A percentile compares a stretch with the other conserved stretches of the same genome.
phyloP scores from a whole-genome alignment of 2,797 vertebrate species.

The Brotula barbata region DNA sequence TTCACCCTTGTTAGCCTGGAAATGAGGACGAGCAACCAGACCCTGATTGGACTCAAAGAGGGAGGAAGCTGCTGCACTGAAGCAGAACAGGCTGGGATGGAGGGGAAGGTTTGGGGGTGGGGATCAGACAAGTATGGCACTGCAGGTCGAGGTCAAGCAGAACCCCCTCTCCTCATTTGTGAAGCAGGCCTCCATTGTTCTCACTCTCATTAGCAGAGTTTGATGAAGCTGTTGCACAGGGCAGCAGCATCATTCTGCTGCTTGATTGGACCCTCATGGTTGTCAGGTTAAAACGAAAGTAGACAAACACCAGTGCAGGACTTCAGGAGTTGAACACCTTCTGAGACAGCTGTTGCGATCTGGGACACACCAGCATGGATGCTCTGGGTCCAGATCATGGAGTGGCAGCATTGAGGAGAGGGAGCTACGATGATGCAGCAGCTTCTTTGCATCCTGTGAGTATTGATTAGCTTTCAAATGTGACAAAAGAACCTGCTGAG shows the following conservation, averaged over 20 bases:
- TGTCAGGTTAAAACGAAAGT: neutral
- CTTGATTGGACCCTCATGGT: neutral
- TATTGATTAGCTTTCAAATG: constrained; percentile 25
- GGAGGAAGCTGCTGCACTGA: constrained; percentile 40
- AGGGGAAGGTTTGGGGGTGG: neutral
- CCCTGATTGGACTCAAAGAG: constrained; percentile 26
- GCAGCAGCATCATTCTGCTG: constrained; percentile 43
- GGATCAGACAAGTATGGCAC: constrained; percentile 8
- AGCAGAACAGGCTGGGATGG: constrained; percentile 46
- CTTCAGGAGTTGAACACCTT: neutral
- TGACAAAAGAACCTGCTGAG: constrained; percentile 1
- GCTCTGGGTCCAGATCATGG: constrained; percentile 5
- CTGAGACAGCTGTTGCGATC: neutral
- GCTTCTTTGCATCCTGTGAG: constrained; percentile 74
- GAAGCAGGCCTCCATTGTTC: constrained; percentile 66
- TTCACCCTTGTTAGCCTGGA: constrained; percentile 55
- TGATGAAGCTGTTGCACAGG: constrained; percentile 37
- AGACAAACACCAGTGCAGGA: constrained; percentile 1
- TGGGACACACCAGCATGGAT: constrained; percentile 51
- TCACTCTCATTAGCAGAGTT: constrained; percentile 73
- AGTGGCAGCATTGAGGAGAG: constrained; percentile 63
- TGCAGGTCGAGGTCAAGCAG: constrained; percentile 55
- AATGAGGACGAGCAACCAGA: constrained; percentile 45
- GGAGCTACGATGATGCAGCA: constrained; percentile 75
- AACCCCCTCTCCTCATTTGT: constrained; percentile 43